Evolutionary conservation across 2,113 vertebrate species (phyloP).

Genomic region (Blennius ocellaris): DNA sequence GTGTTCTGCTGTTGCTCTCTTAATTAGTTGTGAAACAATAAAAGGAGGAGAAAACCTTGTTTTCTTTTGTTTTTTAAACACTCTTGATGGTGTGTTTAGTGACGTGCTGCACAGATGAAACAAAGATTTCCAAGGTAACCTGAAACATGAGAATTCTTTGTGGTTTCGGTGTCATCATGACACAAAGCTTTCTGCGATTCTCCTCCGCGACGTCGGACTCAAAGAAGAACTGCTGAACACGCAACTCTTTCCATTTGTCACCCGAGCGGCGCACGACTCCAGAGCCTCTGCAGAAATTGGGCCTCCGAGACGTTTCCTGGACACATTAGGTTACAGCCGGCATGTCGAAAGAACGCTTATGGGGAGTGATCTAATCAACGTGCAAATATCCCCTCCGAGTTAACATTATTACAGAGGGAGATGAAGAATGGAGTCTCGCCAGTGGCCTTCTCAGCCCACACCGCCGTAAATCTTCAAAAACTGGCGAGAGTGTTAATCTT

Average conservation of each 20-base stretch:
- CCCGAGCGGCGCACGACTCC: slow-evolving; percentile 26
- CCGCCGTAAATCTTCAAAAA: slow-evolving; percentile 38
- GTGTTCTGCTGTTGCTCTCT: background rate
- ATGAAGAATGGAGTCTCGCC: slow-evolving; percentile 29
- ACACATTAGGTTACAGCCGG: slow-evolving; percentile 21
- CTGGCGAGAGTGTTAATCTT: slow-evolving; percentile 24
- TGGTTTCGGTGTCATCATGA: slow-evolving; percentile 42
- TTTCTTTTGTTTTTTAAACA: slow-evolving; percentile 32
- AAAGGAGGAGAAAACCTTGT: slow-evolving; percentile 5
- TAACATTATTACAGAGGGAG: slow-evolving; percentile 29
- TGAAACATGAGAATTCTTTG: slow-evolving; percentile 37
- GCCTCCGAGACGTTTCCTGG: slow-evolving; percentile 39
- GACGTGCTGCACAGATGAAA: slow-evolving; percentile 10
- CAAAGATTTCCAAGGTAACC: slow-evolving; percentile 15
- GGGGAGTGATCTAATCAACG: slow-evolving; percentile 51
- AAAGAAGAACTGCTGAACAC: slow-evolving; percentile 44
- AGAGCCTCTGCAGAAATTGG: slow-evolving; percentile 32
- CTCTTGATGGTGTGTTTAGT: background rate
- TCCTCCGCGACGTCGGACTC: slow-evolving; percentile 27
- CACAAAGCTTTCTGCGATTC: slow-evolving; percentile 52
- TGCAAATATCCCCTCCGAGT: slow-evolving; percentile 10
- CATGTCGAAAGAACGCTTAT: slow-evolving; percentile 37
- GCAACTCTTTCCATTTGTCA: slow-evolving; percentile 65
- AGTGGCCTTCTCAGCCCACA: slow-evolving; percentile 48
- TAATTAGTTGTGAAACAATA: too few species aligned